Conservation (phyloP, 2,797 vertebrate species). For the Babyrousa celebensis region DNA sequence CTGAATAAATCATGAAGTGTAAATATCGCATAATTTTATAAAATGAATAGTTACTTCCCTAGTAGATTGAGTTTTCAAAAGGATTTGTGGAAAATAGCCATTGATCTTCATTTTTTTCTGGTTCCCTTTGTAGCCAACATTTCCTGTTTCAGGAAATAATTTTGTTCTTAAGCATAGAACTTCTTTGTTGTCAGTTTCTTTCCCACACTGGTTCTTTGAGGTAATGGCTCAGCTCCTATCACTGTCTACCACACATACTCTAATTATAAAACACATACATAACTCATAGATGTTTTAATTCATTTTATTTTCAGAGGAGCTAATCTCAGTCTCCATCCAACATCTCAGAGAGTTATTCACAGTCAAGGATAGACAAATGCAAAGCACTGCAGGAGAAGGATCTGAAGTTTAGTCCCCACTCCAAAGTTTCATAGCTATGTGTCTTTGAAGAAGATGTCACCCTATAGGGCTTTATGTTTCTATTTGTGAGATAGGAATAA, state of each 20-base stretch:
- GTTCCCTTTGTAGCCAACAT: slow-evolving; percentile 65
- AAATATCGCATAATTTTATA: slow-evolving; percentile 74
- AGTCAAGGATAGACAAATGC: slow-evolving; percentile 14
- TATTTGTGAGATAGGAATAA: slow-evolving; percentile 37
- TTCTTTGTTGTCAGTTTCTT: slow-evolving; percentile 68
- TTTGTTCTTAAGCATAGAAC: slow-evolving; percentile 72
- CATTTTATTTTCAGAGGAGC: slow-evolving; percentile 72
- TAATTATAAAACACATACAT: slow-evolving; percentile 70
- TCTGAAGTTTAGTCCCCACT: background rate
- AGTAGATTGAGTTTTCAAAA: slow-evolving; percentile 62
- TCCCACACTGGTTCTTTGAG: slow-evolving; percentile 59
- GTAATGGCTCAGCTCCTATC: slow-evolving; percentile 65
- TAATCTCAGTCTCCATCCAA: slow-evolving; percentile 64
- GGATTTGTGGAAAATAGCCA: slow-evolving; percentile 76
- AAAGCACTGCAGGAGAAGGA: background rate
- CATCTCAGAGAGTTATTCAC: background rate
- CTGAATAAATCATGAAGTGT: slow-evolving; percentile 72
- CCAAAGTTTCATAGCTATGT: background rate
- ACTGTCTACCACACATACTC: slow-evolving; percentile 59
- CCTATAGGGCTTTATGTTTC: background rate
- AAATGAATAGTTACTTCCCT: slow-evolving; percentile 66
- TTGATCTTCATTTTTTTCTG: slow-evolving; percentile 68
- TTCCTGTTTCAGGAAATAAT: slow-evolving; percentile 77
- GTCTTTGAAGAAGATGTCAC: slow-evolving; percentile 17
- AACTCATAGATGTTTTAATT: background rate